phyloP scores from a whole-genome alignment of 2,113 vertebrate species.

The Chunga burmeisteri region DNA sequence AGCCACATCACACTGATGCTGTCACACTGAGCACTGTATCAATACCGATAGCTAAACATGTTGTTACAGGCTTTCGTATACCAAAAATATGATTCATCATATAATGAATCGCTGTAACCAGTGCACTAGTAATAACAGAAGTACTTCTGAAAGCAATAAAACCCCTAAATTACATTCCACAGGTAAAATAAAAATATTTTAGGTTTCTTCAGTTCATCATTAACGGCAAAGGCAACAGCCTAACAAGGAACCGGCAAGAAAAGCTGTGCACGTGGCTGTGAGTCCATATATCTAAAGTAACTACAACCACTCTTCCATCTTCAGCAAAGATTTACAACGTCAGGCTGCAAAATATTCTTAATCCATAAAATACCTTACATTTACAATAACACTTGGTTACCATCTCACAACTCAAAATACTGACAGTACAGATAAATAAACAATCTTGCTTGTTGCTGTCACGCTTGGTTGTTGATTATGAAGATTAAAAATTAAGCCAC shows the following conservation, averaged over 20 bases:
- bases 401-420: not conserved
- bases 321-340: not conserved
- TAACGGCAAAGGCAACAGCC: not conserved
- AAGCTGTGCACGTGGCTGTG: not conserved
- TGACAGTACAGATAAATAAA: not conserved
- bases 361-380: not conserved
- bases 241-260: not conserved
- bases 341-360: not conserved
- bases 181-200: not conserved
- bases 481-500: not conserved
- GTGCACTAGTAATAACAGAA: not conserved
- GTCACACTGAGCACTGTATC: not conserved
- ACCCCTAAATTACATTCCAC: not conserved
- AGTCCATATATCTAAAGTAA: not conserved
- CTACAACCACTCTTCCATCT: not conserved
- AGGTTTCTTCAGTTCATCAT: not conserved
- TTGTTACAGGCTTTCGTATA: not conserved
- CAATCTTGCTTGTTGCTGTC: not conserved
- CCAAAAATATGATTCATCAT: not conserved
- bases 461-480: not conserved
- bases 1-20: not conserved
- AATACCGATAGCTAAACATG: not conserved
- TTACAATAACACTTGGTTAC: not conserved
- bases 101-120: not conserved
- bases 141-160: not conserved